phyloP scores from a whole-genome alignment of 2,797 vertebrate genomes.

The Lycodopsis pacificus region DNA sequence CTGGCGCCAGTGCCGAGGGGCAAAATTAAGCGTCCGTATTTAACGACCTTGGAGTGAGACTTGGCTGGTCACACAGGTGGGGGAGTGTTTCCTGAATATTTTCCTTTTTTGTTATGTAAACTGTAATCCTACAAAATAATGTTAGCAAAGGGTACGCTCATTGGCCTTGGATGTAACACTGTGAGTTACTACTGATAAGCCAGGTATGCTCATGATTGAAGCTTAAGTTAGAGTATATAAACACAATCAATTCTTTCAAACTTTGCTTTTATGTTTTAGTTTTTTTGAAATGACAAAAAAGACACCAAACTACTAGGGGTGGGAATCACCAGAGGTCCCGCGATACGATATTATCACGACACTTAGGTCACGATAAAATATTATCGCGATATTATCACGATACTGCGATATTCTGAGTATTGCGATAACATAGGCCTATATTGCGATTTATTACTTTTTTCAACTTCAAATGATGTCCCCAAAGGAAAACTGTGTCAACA shows the following conservation, averaged over 20 bases:
- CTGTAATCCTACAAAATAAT: not conserved
- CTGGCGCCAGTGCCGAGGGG: not conserved
- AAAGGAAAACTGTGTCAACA: no score
- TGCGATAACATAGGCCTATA: no score
- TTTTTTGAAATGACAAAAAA: not conserved
- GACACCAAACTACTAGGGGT: not conserved
- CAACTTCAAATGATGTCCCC: no score
- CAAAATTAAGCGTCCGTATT: not conserved
- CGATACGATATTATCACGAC: no score
- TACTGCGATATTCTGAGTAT: no score
- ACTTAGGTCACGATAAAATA: no score
- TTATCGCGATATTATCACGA: no score
- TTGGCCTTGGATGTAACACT: not conserved
- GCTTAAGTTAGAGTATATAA: not conserved
- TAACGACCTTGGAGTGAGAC: not conserved
- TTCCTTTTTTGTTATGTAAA: not conserved
- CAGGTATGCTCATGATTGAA: not conserved
- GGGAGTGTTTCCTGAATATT: no score
- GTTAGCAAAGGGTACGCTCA: not conserved
- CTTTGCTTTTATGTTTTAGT: not conserved
- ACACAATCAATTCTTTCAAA: not conserved
- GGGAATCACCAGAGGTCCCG: no score
- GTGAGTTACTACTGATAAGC: not conserved
- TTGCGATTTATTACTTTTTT: no score
- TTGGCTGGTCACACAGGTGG: not conserved